A percentile compares a stretch with the other conserved stretches of the same genome.
Conservation (phyloP, 2,113 vertebrate species). For the Phocoena phocoena region DNA sequence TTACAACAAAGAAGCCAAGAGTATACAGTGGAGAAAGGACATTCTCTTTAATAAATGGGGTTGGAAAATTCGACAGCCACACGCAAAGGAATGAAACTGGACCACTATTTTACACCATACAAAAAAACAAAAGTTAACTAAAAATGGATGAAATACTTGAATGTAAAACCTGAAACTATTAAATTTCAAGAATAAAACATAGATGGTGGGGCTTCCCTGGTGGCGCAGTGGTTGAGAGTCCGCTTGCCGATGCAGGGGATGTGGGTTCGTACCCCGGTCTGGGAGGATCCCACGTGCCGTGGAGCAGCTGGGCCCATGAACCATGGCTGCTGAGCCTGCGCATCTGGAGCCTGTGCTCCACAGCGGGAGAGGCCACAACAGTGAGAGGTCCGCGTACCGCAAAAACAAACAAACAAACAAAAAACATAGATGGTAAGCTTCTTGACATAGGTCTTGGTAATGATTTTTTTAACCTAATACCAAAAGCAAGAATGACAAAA, state of each 20-base stretch:
- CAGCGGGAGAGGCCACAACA: no score
- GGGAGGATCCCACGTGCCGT: no score
- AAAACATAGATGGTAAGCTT: not conserved
- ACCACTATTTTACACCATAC: not conserved
- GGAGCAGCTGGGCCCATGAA: no score
- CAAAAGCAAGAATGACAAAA: not conserved
- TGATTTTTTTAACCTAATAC: not conserved
- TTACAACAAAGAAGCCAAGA: not conserved
- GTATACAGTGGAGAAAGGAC: not conserved
- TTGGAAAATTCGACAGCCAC: not conserved
- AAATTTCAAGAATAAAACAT: not conserved
- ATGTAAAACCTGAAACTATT: not conserved
- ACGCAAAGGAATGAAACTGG: not conserved
- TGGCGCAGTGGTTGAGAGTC: no score
- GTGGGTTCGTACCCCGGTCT: no score
- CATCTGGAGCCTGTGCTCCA: no score
- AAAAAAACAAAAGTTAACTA: not conserved
- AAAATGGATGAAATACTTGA: not conserved
- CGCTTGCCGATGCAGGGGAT: no score
- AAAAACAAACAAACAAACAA: no score
- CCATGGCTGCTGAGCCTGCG: no score
- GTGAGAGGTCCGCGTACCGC: no score
- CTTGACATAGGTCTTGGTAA: not conserved
- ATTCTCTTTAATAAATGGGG: not conserved
- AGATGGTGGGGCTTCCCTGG: no score